These are phyloP conservation scores for Cyclargus thomasi DNA, from an alignment of 1,140 invertebrate genomes.

Conservation along the genomic window DNA sequence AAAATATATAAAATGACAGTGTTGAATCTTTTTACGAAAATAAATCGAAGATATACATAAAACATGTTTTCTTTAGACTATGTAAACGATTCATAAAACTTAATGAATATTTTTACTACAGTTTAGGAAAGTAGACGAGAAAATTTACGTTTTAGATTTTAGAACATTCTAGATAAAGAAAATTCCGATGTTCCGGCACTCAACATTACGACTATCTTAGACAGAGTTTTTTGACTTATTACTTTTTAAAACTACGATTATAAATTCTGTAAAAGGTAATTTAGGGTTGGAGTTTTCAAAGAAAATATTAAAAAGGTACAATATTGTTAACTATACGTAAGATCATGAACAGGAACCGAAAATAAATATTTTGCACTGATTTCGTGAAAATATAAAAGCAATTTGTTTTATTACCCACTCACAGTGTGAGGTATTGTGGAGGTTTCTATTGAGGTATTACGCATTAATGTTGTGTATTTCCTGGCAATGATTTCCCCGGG, in stretches of 20 bases:
- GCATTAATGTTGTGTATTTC: neutral
- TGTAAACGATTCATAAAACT: too few relatives aligned
- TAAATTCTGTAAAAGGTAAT: neutral
- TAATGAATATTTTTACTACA: too few relatives aligned
- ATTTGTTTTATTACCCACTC: neutral
- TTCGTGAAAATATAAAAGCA: neutral
- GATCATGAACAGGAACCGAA: too few relatives aligned
- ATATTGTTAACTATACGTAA: too few relatives aligned
- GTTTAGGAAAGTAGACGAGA: neutral
- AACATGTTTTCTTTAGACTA: too few relatives aligned
- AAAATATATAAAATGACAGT: too few relatives aligned
- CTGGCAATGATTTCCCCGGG: neutral
- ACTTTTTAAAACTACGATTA: neutral
- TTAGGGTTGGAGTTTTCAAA: neutral
- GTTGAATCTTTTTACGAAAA: too few relatives aligned
- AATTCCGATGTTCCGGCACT: neutral
- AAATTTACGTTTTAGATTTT: neutral
- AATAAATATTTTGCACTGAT: too few relatives aligned
- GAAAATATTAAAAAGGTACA: too few relatives aligned
- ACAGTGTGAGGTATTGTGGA: neutral
- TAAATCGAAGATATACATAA: too few relatives aligned
- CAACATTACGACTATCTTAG: neutral
- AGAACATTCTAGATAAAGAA: neutral
- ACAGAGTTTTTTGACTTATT: neutral
- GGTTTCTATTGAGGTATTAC: neutral